Base-by-base conservation (phyloP, 1,140 invertebrate genomes). In the Eueides isabella region DNA sequence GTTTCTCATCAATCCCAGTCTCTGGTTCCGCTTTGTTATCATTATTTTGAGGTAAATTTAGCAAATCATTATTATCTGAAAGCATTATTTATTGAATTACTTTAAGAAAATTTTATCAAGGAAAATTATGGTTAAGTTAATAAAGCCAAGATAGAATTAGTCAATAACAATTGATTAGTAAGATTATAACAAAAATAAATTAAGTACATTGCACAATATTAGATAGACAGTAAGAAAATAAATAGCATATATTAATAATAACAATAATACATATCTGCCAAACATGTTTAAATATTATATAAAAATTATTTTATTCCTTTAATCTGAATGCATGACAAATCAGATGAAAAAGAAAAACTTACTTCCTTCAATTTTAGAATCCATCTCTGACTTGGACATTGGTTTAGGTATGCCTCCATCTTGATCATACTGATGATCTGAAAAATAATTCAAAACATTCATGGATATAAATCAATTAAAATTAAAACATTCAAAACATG, bases 401-500 rank as follows among this genome's bases (percentile, higher is more conserved):
- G 48, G 67, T 28, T 68, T 68, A 5, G 29, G 23, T 6, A 14
- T 55, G 3, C 44, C 14, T 4, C 41, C 48, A 5, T 68, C 67
- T 68, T 61, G 67, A n/a, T 23, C 48, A 68, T 68, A 68, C 33
- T 68, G 44, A 35, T 48, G n/a, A 33, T 68, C 67, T 68, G 67
- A 68, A 68, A 68, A 44, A 63, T 5, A 31, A 14, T 62, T 23
- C 1, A 12, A 6, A 12, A 61, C n/a, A 61, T 7, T 31, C 11
- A 35, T 0, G 33, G 4, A 14, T 14, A 35, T 14, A 35, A 35
- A 30, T 19, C 26, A 26, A 61, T 5, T 2, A 11, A 48, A 48
- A 12, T 5, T n/a, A 26, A 31, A 16, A 16, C 28, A 30, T 14
- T 63, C n/a, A 9, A 9, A 29, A 19, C 7, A 63, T 63, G 26